Evolutionary conservation across 2,888 invertebrate species (phyloP).

Genomic region (Mantis religiosa): DNA sequence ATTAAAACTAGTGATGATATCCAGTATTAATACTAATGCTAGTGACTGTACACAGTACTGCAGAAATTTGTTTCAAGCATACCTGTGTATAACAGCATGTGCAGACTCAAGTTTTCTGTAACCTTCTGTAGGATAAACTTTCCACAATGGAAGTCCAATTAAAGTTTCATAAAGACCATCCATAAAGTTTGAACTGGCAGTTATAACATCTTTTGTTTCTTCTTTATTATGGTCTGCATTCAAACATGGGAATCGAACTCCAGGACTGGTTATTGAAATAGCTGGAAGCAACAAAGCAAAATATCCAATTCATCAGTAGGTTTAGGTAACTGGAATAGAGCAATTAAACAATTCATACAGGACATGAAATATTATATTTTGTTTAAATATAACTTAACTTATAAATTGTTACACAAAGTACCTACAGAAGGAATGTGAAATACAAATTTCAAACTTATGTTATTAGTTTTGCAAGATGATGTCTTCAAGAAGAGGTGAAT

Average conservation of each 20-base stretch:
- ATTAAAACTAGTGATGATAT: too few species aligned
- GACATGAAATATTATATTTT: not conserved
- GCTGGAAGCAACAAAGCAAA: conserved; percentile 40
- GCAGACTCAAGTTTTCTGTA: conserved; percentile 49
- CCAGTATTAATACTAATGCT: too few species aligned
- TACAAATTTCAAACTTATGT: too few species aligned
- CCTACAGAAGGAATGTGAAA: too few species aligned
- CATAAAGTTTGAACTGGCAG: conserved; percentile 49
- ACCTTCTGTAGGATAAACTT: conserved; percentile 46
- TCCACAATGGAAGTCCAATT: conserved; percentile 50
- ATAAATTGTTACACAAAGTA: too few species aligned
- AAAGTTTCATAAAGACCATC: conserved; percentile 48
- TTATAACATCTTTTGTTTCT: conserved; percentile 43
- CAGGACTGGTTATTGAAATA: conserved; percentile 53
- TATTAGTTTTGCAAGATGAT: too few species aligned
- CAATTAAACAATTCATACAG: too few species aligned
- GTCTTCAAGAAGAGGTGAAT: too few species aligned
- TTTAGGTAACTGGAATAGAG: too few species aligned
- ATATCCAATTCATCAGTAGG: too few species aligned
- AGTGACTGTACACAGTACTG: too few species aligned
- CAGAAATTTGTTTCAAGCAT: not conserved
- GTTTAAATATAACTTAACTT: not conserved
- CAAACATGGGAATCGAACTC: conserved; percentile 47
- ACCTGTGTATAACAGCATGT: conserved; percentile 48
- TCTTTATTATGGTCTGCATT: conserved; percentile 33